Conservation (phyloP, 2,797 vertebrate species). For the Myotis planiceps region DNA sequence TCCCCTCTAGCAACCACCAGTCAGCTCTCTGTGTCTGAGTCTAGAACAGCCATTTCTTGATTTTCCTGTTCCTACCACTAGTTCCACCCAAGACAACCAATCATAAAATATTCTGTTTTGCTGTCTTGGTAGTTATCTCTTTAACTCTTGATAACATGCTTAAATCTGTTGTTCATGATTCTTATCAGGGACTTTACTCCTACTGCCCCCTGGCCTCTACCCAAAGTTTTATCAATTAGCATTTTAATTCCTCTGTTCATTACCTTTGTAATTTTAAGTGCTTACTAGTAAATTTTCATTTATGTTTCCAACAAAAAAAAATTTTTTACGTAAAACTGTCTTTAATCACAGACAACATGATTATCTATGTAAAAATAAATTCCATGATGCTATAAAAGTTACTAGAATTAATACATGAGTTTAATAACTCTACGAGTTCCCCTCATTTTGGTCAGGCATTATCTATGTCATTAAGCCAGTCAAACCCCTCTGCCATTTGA, state of each 20-base stretch:
- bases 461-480: not conserved
- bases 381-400: not conserved
- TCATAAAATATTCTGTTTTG: not conserved
- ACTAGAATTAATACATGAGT: not conserved
- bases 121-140: constrained; percentile 1
- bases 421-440: not conserved
- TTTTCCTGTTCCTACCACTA: not conserved
- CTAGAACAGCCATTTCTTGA: not conserved
- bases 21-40: not conserved
- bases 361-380: not conserved
- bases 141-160: not conserved
- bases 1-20: not conserved
- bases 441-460: not conserved
- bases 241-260: not conserved
- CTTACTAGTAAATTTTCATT: not conserved
- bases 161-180: not conserved
- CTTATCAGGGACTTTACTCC: not conserved
- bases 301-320: not conserved
- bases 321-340: not conserved
- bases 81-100: not conserved
- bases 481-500: not conserved
- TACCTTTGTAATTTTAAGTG: not conserved
- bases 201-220: not conserved
- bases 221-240: not conserved
- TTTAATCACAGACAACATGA: not conserved